Conservation (phyloP, 2,113 vertebrate species). For the Pedionomus torquatus region DNA sequence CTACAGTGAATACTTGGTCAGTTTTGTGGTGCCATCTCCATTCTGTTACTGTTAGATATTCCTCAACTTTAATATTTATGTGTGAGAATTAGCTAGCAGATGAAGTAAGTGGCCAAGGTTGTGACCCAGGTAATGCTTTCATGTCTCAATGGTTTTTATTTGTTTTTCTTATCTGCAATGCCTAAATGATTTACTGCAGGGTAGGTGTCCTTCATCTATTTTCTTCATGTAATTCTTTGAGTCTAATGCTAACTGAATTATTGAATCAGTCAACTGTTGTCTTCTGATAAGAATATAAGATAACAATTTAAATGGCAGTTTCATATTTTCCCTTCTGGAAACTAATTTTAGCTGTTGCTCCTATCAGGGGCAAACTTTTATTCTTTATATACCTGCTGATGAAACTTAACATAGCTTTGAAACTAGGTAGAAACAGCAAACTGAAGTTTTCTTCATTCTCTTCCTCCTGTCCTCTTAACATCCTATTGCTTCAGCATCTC, state of each 20-base stretch:
- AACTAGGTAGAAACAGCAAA: background rate
- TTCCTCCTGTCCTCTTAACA: background rate
- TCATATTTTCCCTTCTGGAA: background rate
- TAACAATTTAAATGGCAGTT: background rate
- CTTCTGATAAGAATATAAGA: background rate
- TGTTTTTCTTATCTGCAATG: background rate
- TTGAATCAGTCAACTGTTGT: background rate
- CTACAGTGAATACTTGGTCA: background rate
- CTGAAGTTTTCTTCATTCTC: background rate
- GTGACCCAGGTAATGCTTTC: background rate
- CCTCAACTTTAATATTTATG: background rate
- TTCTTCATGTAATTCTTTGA: background rate
- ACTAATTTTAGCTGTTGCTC: background rate
- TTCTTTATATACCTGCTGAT: background rate
- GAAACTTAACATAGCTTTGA: background rate
- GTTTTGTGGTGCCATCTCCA: background rate
- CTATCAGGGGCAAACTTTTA: background rate
- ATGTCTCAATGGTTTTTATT: background rate
- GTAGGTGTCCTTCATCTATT: background rate
- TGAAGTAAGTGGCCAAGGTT: background rate
- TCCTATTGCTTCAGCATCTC: background rate
- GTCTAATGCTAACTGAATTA: background rate
- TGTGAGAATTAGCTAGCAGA: background rate
- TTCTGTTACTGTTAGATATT: background rate
- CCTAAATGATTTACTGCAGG: background rate